Base-by-base conservation (phyloP, 2,113 vertebrate genomes). In the Gambusia affinis region DNA sequence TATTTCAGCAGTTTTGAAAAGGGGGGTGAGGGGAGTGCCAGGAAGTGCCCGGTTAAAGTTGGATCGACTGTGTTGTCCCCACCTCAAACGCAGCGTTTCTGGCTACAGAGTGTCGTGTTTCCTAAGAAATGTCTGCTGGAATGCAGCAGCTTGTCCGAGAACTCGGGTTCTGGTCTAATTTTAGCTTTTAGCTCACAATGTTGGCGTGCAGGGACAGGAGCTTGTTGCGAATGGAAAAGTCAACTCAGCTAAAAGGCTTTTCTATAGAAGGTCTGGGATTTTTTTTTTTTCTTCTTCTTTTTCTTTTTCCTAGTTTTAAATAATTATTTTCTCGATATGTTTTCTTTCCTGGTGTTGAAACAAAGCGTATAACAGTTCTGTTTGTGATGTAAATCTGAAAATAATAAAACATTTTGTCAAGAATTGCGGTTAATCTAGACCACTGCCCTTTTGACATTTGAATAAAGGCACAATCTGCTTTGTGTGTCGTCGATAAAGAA, bases 81-180 rank as follows among this genome's bases (percentile, higher is more conserved):
- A 60, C 84, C 73, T 85, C 83, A 87, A 89, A 91, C 67, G 44
- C 85, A 61, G 72, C 77, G 87, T 90, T 90, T 91, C 85, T 90
- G 75, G 75, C 71, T 88, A 82, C 69, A 73, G 76, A 89, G 92
- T 94, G 85, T 94, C 89, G 66, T 87, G 88, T 94, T 93, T 91
- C 87, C 75, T 67, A 84, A 88, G 87, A 92, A 93, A 90, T 79
- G 85, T 83, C 73, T 83, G 77, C 27, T 81, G 89, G 92, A 93
- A 93, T 94, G 91, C 90, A 80, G 86, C 85, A 81, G 88, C 93
- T 91, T 90, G 88, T 94, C 90, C 89, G 90, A 91, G 87, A 88
- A 92, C 85, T 83, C 65, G 54, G 86, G 82, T 85, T 73, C 73
- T 39, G 78, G 81, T 93, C 93, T 94, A 93, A 94, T 91, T 94